Conservation (phyloP, 2,888 invertebrate genomes). For the Griposia aprilina region DNA sequence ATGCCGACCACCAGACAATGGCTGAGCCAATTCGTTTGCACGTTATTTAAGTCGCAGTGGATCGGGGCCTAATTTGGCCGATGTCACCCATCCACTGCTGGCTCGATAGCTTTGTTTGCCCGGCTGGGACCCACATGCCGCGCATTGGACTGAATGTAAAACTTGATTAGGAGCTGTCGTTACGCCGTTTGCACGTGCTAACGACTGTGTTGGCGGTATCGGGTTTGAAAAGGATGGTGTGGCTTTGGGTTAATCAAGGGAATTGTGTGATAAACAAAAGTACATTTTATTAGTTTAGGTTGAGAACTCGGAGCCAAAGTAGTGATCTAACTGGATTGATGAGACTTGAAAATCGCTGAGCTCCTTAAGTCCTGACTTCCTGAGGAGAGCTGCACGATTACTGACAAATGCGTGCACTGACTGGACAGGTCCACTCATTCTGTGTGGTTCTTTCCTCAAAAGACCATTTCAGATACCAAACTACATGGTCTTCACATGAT, state of each 20-base stretch:
- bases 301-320: neutral
- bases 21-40: conserved; percentile 44
- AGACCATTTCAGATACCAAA: too few species aligned
- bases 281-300: neutral
- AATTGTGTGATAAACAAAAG: neutral
- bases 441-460: too few species aligned
- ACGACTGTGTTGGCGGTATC: conserved; percentile 38
- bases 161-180: conserved; percentile 57
- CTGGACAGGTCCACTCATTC: too few species aligned
- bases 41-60: conserved; percentile 60
- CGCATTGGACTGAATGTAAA: conserved; percentile 47
- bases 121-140: conserved; percentile 38
- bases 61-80: conserved; percentile 56
- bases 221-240: conserved; percentile 5
- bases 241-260: conserved; percentile 21
- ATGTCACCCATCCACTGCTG: conserved; percentile 50
- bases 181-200: conserved; percentile 42
- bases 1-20: conserved; percentile 50
- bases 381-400: too few species aligned
- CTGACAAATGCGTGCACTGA: too few species aligned
- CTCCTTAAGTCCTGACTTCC: too few species aligned
- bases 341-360: too few species aligned
- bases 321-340: too few species aligned
- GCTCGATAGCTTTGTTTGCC: conserved; percentile 57
- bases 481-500: too few species aligned